A percentile compares a stretch with the other conserved stretches of the same genome.
Conservation (phyloP, 2,797 vertebrate genomes). For the Melanogrammus aeglefinus region DNA sequence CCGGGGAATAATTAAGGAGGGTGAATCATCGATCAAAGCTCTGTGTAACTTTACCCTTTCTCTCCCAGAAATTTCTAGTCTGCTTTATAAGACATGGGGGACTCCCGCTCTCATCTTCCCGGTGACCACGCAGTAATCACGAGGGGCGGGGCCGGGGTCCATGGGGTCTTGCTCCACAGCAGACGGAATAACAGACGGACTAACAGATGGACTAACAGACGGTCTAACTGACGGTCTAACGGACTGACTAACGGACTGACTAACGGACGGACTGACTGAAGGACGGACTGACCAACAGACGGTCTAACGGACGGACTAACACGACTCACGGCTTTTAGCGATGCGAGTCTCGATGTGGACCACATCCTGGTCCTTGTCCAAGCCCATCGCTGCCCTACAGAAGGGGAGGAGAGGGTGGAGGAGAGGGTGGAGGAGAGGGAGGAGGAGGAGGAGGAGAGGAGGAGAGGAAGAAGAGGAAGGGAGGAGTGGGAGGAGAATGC, state of each 20-base stretch:
- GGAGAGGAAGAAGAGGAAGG: constrained; percentile 28
- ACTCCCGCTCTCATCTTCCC: constrained; percentile 64
- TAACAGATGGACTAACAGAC: constrained; percentile 24
- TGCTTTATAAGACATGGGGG: constrained; percentile 63
- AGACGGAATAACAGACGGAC: constrained; percentile 1
- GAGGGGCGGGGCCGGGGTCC: constrained; percentile 59
- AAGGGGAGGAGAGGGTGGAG: constrained; percentile 15
- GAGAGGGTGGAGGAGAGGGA: constrained; percentile 15
- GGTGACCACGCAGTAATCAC: constrained; percentile 70
- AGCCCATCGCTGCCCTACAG: constrained; percentile 85
- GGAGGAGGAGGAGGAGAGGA: constrained; percentile 16
- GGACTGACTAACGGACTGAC: constrained; percentile 21
- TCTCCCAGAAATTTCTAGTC: constrained; percentile 60
- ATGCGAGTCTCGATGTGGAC: constrained; percentile 93
- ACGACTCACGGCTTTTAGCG: constrained; percentile 88
- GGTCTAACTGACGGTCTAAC: constrained; percentile 24
- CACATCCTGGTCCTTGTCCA: constrained; percentile 93
- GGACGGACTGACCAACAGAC: no score
- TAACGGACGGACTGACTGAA: no score
- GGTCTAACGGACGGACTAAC: no score
- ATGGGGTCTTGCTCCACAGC: constrained; percentile 50
- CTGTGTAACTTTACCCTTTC: constrained; percentile 58
- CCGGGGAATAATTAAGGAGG: constrained; percentile 59
- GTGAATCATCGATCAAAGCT: constrained; percentile 62
- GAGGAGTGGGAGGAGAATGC: constrained; percentile 9